Percentiles rank a stretch among this genome's conserved stretches.
Conservation (phyloP, 2,888 invertebrate species). For the Axea sp. region DNA sequence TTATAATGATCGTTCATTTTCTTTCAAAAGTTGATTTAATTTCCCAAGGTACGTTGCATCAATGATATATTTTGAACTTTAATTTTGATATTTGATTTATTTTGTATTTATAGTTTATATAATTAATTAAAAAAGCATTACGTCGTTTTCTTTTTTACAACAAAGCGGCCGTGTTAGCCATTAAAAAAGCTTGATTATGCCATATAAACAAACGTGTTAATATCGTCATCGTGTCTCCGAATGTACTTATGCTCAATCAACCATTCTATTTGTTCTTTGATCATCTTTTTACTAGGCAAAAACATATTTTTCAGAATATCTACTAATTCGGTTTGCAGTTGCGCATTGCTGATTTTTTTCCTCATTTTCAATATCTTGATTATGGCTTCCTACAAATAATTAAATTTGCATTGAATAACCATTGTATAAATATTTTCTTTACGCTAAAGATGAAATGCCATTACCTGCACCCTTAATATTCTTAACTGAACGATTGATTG, state of each 20-base stretch:
- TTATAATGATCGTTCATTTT: too few species aligned
- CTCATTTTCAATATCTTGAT: conserved; percentile 99
- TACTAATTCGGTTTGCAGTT: conserved; percentile 97
- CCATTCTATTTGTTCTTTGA: conserved; percentile 99
- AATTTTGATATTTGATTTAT: conserved; percentile 8
- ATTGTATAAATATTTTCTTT: too few species aligned
- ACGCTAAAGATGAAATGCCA: too few species aligned
- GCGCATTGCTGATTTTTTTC: conserved; percentile 95
- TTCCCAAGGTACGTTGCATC: neutral
- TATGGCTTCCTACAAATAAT: conserved; percentile 91
- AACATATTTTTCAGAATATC: conserved; percentile 99
- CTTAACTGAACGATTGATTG: conserved; percentile 98
- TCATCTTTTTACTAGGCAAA: conserved; percentile 99
- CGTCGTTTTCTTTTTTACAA: conserved; percentile 24
- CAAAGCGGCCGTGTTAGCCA: neutral
- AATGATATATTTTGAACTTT: neutral
- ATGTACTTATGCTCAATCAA: conserved; percentile 99
- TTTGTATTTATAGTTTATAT: neutral
- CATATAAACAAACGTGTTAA: conserved; percentile 98
- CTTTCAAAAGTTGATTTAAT: too few species aligned
- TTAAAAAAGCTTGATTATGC: conserved; percentile 82
- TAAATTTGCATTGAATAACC: too few species aligned
- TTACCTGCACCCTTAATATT: conserved; percentile 89
- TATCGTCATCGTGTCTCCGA: conserved; percentile 96
- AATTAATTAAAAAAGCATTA: conserved; percentile 8